Base-by-base conservation (phyloP, 64 coral and sea anemone genomes). In the Porites lutea region DNA sequence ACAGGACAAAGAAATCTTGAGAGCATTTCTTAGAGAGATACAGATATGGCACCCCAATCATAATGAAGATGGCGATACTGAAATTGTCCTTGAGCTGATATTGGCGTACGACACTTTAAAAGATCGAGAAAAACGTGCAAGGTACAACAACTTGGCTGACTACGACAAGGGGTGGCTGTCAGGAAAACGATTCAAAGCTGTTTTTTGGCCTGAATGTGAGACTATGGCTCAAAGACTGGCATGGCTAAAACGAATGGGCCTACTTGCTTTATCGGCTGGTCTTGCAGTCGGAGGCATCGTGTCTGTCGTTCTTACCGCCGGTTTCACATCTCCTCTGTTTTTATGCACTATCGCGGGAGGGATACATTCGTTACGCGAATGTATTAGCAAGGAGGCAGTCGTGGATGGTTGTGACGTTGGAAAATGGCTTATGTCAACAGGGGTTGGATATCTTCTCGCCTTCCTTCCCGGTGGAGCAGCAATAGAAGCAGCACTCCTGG, bases 131-230 rank as follows among this genome's bases (percentile, higher is more conserved):
- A 96, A 52, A 69, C 74, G 94, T 44, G 77, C 83, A 3, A 19
- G 48, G 19, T 96, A 96, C 70, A 43, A 96, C 23, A 96, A 92
- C 52, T 15, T 53, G 72, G 59, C 23, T 14, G 89, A 96, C 48
- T 88, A 83, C 48, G 94, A 92, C 19, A 69, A 61, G 8, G 89
- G 89, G 4, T 92, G 94, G 94, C 18, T 79, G 52, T 74, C 84
- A 11, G 44, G 8, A 5, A 82, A 59, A 57, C 83, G 54, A 1
- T 96, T 53, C 63, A 62, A 73, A 67, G 83, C 94, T 18, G 19
- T 95, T 13, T 95, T 95, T 79, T 87, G 66, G 73, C 63, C 93
- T 44, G 93, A 95, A 49, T 88, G 89, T 44, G 27, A 81, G 22
- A 96, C 94, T n/a, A 10, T 82, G 47, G 84, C 87, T 2, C 94